Evolutionary conservation across 1,140 invertebrate genomes (phyloP), one percentile per base, ranked within the genome.

Genomic region (Orussus abietinus): DNA sequence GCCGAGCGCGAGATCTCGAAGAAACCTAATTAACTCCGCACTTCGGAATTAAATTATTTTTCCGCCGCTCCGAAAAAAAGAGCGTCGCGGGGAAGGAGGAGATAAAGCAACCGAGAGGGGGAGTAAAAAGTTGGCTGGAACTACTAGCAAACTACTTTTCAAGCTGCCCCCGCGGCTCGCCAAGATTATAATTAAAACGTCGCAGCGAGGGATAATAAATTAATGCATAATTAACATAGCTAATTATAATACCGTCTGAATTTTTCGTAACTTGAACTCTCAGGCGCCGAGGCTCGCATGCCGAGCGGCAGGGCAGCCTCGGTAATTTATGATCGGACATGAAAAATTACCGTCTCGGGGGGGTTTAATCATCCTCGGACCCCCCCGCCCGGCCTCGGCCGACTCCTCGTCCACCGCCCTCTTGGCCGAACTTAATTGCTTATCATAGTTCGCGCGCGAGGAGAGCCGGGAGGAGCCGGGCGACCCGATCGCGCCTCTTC

Each of bases 201-300:
- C 65, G 65, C 59, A 46, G 51, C 43, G 54, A 48, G 48, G 59
- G 51, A 67, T 67, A 62, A 67, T 69, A 67, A 66, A 70, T 70
- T 67, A 67, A 70, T 67, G 63, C 59, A 63, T 69, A 69, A 70
- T 70, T 69, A 70, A 69, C 67, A 67, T 67, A 65, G 63, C 66
- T 70, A 67, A 70, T 70, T 69, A 69, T 70, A 69, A 69, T 69
- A 69, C 62, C 52, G 58, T 53, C 55, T 54, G 46, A 57, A 62
- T 65, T 66, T 69, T 58, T 64, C 61, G 59, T 63, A 63, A 63
- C 56, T 66, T 55, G 57, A 53, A 59, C 39, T 9, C 14, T 38
- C 49, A 31, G 15, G 38, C 26, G 38, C 30, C 42, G 44, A 29
- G 45, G 54, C 52, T 53, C 55, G 61, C 55, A 63, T 59, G 63